Evolutionary conservation across 2,113 vertebrate genomes (phyloP).

Genomic region (Scomber scombrus): DNA sequence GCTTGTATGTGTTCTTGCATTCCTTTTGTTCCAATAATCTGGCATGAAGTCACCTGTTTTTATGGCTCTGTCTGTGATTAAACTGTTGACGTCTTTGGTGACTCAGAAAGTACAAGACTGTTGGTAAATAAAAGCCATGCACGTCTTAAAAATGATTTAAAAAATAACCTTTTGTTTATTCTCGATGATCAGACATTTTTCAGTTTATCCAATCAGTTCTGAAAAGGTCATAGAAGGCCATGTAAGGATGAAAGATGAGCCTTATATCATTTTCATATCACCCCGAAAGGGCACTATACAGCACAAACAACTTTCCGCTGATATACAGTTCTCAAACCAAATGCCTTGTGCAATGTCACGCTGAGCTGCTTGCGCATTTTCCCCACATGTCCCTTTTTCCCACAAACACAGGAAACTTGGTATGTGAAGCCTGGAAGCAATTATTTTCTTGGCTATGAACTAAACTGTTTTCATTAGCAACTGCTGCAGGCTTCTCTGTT

Average conservation of each 20-base stretch:
- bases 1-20: conserved; percentile 12
- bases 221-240: conserved; percentile 38
- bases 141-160: conserved; percentile 5
- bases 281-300: not conserved
- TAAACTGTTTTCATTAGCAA: conserved; percentile 64
- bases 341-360: conserved; percentile 55
- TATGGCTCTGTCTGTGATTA: conserved; percentile 15
- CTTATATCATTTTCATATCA: conserved; percentile 19
- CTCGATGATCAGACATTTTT: conserved; percentile 17
- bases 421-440: conserved; percentile 76
- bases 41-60: conserved; percentile 1
- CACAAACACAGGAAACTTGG: conserved; percentile 62
- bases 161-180: conserved; percentile 13
- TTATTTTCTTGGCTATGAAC: conserved; percentile 73
- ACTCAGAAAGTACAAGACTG: conserved; percentile 28
- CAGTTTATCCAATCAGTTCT: conserved; percentile 3
- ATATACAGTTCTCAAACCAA: conserved; percentile 41
- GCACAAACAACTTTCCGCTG: not conserved
- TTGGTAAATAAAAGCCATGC: conserved; percentile 16
- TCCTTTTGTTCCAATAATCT: conserved; percentile 15
- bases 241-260: conserved; percentile 21
- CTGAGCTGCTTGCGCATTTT: conserved; percentile 51
- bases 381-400: conserved; percentile 20
- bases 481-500: conserved; percentile 61
- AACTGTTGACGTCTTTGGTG: conserved; percentile 1